phyloP scores from a whole-genome alignment of 1,140 invertebrate genomes.

The Dendroctonus ponderosae region DNA sequence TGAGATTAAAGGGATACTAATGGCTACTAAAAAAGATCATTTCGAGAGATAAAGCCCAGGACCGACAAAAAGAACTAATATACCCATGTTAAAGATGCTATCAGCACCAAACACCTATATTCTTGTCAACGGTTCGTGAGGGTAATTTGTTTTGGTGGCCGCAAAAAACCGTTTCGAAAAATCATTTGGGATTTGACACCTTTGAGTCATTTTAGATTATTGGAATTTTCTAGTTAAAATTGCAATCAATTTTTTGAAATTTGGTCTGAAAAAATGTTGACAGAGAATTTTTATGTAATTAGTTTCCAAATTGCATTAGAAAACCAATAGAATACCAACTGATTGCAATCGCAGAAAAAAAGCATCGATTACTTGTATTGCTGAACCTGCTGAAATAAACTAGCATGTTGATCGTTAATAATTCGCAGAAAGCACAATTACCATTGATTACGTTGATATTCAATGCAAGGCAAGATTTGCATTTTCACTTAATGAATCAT shows the following conservation, averaged over 20 bases:
- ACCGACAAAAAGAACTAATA: slow-evolving; percentile 34
- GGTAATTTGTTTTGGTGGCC: slow-evolving; percentile 27
- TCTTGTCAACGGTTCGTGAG: slow-evolving; percentile 28
- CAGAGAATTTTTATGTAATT: no score
- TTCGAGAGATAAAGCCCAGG: slow-evolving; percentile 24
- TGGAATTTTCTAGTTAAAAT: not conserved
- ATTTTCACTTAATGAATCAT: no score
- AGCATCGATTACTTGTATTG: no score
- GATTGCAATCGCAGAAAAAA: no score
- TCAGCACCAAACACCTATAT: slow-evolving; percentile 30
- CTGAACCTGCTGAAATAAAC: no score
- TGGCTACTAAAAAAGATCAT: slow-evolving; percentile 31
- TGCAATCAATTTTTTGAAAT: not conserved
- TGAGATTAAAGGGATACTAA: slow-evolving; percentile 20
- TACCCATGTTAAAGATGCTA: slow-evolving; percentile 34
- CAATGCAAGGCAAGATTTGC: no score
- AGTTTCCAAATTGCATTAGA: no score
- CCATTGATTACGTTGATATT: no score
- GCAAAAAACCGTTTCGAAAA: slow-evolving; percentile 10
- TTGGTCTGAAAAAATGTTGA: no score
- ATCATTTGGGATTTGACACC: slow-evolving; percentile 20
- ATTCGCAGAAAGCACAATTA: no score
- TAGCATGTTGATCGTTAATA: no score
- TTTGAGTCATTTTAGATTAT: not conserved
- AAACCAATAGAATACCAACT: no score